Conservation (phyloP, 2,888 invertebrate species). For the Drosophila birchii region DNA sequence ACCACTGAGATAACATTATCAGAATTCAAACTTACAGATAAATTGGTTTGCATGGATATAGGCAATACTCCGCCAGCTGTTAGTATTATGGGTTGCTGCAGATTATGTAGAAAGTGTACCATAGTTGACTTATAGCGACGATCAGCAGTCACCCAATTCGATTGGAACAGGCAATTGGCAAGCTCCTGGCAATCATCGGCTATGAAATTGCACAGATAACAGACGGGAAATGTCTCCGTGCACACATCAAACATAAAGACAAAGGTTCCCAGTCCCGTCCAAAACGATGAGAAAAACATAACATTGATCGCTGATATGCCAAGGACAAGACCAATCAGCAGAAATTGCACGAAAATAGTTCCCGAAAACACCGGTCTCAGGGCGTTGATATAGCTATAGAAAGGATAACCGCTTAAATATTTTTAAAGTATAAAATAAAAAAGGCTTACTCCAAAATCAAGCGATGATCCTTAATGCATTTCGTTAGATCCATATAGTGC, state of each 20-base stretch:
- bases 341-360: constrained; percentile 62
- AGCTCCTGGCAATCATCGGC: constrained; percentile 50
- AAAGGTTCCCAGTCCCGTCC: constrained; percentile 37
- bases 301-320: constrained; percentile 58
- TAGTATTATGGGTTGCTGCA: constrained; percentile 60
- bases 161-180: constrained; percentile 58
- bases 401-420: too few species aligned
- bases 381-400: constrained; percentile 47
- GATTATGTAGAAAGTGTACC: constrained; percentile 59
- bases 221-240: constrained; percentile 64
- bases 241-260: constrained; percentile 46
- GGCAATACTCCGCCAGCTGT: constrained; percentile 64
- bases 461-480: constrained; percentile 55
- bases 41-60: constrained; percentile 59
- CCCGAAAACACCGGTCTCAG: constrained; percentile 55
- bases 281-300: constrained; percentile 57
- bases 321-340: constrained; percentile 57
- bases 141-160: constrained; percentile 57
- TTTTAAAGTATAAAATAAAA: not conserved
- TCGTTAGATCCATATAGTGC: constrained; percentile 47
- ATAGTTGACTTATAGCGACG: constrained; percentile 50
- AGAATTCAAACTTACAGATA: constrained; percentile 44
- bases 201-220: constrained; percentile 61
- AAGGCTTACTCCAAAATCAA: constrained; percentile 53
- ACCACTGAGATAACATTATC: not conserved